phyloP scores from a whole-genome alignment of 2,888 invertebrate species.

The Cyclophora punctaria region DNA sequence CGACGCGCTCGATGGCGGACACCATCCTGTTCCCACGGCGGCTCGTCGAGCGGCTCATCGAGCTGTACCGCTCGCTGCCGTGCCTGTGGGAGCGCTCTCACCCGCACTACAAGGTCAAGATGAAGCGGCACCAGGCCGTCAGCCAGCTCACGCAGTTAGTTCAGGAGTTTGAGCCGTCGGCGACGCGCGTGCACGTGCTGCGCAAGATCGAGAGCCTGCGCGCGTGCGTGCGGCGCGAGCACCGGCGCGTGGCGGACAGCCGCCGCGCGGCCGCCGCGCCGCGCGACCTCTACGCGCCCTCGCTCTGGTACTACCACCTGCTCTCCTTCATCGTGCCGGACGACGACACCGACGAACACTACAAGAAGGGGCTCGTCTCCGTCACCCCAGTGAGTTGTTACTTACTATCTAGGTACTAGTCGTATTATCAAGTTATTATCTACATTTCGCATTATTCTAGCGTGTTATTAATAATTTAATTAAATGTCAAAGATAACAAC shows the following conservation, averaged over 20 bases:
- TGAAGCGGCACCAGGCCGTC: slow-evolving; percentile 47
- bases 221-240: slow-evolving; percentile 56
- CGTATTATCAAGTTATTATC: no score
- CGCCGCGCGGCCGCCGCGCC: slow-evolving; percentile 29
- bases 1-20: slow-evolving; percentile 14
- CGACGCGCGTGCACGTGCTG: slow-evolving; percentile 55
- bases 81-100: slow-evolving; percentile 53
- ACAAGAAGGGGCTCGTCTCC: background rate
- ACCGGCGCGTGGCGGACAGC: slow-evolving; percentile 46
- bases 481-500: no score
- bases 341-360: slow-evolving; percentile 25
- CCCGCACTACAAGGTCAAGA: slow-evolving; percentile 44
- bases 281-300: slow-evolving; percentile 46
- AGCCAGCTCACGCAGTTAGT: slow-evolving; percentile 49
- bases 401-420: no score
- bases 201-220: slow-evolving; percentile 63
- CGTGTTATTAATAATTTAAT: no score
- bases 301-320: slow-evolving; percentile 56
- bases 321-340: slow-evolving; percentile 44
- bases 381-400: no score
- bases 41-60: slow-evolving; percentile 47
- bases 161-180: slow-evolving; percentile 48
- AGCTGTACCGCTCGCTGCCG: slow-evolving; percentile 42
- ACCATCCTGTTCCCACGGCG: slow-evolving; percentile 49
- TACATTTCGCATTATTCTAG: no score